Evolutionary conservation across 2,888 invertebrate genomes (phyloP).

Genomic region (Oxyscelio sp.): DNA sequence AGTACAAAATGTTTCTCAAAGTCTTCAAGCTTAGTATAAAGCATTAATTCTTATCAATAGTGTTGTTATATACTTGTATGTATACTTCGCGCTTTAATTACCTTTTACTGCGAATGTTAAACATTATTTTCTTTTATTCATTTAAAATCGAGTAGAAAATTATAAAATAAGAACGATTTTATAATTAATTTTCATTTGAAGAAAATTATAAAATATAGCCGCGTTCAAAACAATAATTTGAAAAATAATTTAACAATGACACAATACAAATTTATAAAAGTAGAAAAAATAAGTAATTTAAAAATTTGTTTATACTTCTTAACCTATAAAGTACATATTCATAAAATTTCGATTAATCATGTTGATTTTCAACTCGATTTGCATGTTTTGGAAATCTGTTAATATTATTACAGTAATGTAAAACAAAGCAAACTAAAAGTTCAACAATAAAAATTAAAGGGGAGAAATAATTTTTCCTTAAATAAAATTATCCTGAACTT

Average conservation of each 20-base stretch:
- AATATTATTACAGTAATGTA: constrained; percentile 6
- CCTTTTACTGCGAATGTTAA: constrained; percentile 69
- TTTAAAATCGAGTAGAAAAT: constrained; percentile 42
- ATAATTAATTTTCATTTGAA: neutral
- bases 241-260: neutral
- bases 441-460: too few relatives aligned
- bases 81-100: constrained; percentile 55
- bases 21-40: constrained; percentile 87
- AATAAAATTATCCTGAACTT: too few relatives aligned
- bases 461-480: too few relatives aligned
- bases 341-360: neutral
- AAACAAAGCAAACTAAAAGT: too few relatives aligned
- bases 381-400: neutral
- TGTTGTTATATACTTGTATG: constrained; percentile 71
- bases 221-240: neutral
- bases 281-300: constrained; percentile 11
- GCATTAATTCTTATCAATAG: constrained; percentile 83
- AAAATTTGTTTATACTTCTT: neutral
- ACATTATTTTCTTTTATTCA: constrained; percentile 9
- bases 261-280: constrained; percentile 17
- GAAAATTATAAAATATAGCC: neutral
- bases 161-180: neutral
- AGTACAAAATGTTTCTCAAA: constrained; percentile 87
- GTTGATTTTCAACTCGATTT: constrained; percentile 12
- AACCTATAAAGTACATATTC: neutral